Conservation (phyloP, 92 coral and sea anemone genomes). For the Epizoanthus illoricatus region DNA sequence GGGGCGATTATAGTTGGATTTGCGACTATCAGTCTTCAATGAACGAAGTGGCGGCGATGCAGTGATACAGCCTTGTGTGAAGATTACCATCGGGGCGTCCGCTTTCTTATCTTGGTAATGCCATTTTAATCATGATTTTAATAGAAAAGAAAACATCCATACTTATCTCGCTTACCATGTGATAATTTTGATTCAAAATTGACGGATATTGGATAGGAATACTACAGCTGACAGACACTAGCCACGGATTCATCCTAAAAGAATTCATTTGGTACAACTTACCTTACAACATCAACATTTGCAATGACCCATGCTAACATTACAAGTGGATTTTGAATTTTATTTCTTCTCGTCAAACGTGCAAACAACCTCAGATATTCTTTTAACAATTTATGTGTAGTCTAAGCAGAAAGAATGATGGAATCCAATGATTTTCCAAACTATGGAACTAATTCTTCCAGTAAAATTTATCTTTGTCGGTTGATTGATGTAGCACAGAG, state of each 20-base stretch:
- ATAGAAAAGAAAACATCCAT: constrained; percentile 25
- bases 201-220: constrained; percentile 19
- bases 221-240: constrained; percentile 20
- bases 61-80: not conserved
- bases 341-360: not conserved
- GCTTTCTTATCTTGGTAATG: constrained; percentile 15
- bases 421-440: constrained; percentile 2
- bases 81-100: constrained; percentile 39
- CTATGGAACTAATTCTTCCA: constrained; percentile 6
- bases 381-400: constrained; percentile 5
- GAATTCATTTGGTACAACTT: no score
- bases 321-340: not conserved
- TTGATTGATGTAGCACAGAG: constrained; percentile 32
- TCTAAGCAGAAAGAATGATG: constrained; percentile 10
- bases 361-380: not conserved
- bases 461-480: constrained; percentile 19
- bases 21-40: constrained; percentile 5
- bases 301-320: no score
- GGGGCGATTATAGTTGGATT: constrained; percentile 15
- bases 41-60: constrained; percentile 21
- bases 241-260: not conserved
- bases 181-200: constrained; percentile 30
- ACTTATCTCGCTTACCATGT: constrained; percentile 36
- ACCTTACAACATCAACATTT: no score
- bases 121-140: constrained; percentile 21